Evolutionary conservation across 2,888 invertebrate genomes (phyloP).

Genomic region (Deilephila elpenor): DNA sequence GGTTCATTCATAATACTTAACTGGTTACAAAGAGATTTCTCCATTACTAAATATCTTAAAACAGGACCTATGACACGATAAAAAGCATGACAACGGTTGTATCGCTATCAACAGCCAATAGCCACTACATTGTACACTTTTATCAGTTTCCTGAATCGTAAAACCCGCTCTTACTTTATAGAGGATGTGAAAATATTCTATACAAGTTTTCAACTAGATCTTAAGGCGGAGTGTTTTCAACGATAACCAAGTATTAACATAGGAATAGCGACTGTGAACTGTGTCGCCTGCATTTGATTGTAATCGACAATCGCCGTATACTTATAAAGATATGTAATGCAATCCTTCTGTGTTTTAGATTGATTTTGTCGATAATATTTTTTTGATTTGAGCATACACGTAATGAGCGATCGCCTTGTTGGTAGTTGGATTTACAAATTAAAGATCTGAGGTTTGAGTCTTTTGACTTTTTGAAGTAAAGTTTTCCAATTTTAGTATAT

Average conservation of each 20-base stretch:
- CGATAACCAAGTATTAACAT: constrained; percentile 24
- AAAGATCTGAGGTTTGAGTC: too few species aligned
- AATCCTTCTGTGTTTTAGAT: background rate
- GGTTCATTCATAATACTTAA: too few species aligned
- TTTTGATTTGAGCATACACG: too few species aligned
- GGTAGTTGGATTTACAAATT: too few species aligned
- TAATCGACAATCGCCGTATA: constrained; percentile 17
- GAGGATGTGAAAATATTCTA: constrained; percentile 25
- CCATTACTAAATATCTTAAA: background rate
- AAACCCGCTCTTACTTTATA: constrained; percentile 16
- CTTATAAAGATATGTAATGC: background rate
- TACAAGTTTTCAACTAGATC: constrained; percentile 25
- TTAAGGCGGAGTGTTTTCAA: constrained; percentile 8
- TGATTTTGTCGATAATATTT: background rate
- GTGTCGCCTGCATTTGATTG: constrained; percentile 26
- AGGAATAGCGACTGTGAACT: constrained; percentile 22
- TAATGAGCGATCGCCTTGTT: too few species aligned
- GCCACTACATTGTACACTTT: constrained; percentile 11
- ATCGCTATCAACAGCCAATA: background rate
- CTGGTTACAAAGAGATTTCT: too few species aligned
- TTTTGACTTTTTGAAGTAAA: too few species aligned
- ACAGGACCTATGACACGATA: background rate
- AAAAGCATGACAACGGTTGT: background rate
- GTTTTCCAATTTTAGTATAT: too few species aligned
- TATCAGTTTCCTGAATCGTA: constrained; percentile 19